phyloP scores from a whole-genome alignment of 2,797 vertebrate genomes.

The Tapera naevia region DNA sequence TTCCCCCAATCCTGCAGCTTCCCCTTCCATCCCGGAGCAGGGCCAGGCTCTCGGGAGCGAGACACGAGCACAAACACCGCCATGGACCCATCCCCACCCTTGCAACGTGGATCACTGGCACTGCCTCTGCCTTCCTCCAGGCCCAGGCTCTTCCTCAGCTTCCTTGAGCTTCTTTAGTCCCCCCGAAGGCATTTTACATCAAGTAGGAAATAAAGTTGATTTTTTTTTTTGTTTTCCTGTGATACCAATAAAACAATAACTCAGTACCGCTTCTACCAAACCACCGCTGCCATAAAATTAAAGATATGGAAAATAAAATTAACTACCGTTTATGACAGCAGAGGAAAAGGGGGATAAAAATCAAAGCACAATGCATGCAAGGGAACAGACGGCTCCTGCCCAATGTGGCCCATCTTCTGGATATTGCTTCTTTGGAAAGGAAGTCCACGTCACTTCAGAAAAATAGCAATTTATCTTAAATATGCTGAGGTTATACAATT shows the following conservation, averaged over 20 bases:
- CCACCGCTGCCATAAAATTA: slow-evolving; percentile 19
- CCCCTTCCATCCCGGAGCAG: neutral
- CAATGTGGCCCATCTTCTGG: neutral
- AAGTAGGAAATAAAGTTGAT: slow-evolving; percentile 6
- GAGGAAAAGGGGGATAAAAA: neutral
- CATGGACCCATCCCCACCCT: neutral
- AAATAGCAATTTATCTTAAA: neutral
- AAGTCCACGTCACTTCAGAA: neutral
- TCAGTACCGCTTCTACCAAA: neutral
- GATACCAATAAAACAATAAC: slow-evolving; percentile 30
- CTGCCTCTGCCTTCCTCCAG: neutral
- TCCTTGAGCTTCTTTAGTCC: rapidly evolving
- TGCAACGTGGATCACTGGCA: rapidly evolving
- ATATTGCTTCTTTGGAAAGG: neutral
- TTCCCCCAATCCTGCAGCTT: neutral
- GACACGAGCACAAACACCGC: no score
- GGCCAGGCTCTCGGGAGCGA: neutral
- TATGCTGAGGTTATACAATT: neutral
- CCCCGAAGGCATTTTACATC: neutral
- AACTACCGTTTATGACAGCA: slow-evolving; percentile 52
- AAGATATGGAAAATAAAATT: slow-evolving; percentile 38
- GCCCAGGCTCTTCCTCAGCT: neutral
- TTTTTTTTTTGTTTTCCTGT: neutral
- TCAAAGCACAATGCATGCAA: neutral
- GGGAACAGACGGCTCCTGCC: slow-evolving; percentile 33